phyloP scores from a whole-genome alignment of 2,113 vertebrate genomes.

The Rhinolophus sinicus region DNA sequence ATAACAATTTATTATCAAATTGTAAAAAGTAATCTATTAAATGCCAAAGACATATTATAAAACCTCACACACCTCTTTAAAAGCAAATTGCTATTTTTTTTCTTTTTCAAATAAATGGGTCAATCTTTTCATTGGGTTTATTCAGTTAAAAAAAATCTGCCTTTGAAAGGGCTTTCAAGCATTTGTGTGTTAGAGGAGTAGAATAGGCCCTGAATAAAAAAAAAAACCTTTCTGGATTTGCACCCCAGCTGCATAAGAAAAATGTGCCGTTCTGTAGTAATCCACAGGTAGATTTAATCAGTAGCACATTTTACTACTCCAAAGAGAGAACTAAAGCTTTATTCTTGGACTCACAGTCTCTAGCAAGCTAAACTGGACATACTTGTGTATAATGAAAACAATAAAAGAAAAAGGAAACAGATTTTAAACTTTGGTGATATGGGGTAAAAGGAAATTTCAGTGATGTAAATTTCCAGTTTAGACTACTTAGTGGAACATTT shows the following conservation, averaged over 20 bases:
- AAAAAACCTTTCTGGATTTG: conserved; percentile 61
- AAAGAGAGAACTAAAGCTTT: conserved; percentile 55
- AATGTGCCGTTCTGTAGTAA: conserved; percentile 42
- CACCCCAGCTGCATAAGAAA: conserved; percentile 59
- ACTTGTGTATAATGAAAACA: conserved; percentile 59
- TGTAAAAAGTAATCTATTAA: conserved; percentile 80
- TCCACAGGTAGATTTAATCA: conserved; percentile 71
- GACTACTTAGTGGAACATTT: conserved; percentile 19
- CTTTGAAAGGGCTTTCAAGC: conserved; percentile 82
- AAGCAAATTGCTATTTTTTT: conserved; percentile 80
- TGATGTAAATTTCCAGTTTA: conserved; percentile 25
- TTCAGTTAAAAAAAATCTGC: conserved; percentile 71
- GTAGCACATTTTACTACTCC: conserved; percentile 62
- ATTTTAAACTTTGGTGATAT: conserved; percentile 56
- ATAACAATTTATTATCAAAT: conserved; percentile 79
- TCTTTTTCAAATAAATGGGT: conserved; percentile 75
- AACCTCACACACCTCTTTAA: conserved; percentile 81
- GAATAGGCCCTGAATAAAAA: conserved; percentile 59
- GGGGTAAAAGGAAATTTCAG: conserved; percentile 57
- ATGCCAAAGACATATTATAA: conserved; percentile 78
- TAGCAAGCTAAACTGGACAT: conserved; percentile 39
- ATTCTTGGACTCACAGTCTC: conserved; percentile 40
- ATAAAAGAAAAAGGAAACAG: conserved; percentile 59
- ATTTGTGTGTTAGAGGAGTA: conserved; percentile 78
- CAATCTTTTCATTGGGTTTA: conserved; percentile 78